Conservation (phyloP, 2,797 vertebrate genomes). For the Pachyuromys duprasi region DNA sequence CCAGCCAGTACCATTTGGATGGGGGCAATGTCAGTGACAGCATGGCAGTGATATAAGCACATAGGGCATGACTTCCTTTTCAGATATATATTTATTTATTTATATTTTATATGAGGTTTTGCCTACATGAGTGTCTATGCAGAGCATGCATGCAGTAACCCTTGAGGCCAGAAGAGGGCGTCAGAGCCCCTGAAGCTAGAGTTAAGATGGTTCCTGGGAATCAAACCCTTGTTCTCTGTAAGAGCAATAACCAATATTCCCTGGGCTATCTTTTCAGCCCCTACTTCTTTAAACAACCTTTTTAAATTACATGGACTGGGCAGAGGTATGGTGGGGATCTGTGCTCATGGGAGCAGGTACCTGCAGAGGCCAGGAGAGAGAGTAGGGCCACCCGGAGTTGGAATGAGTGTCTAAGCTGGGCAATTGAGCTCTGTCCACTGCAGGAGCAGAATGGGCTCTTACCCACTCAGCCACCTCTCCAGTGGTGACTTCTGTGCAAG, state of each 20-base stretch:
- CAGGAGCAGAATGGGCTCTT: not conserved
- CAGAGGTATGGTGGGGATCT: too few species aligned
- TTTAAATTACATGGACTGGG: not conserved
- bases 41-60: not conserved
- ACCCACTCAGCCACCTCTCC: not conserved
- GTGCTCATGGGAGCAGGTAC: not conserved
- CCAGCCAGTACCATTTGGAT: not conserved
- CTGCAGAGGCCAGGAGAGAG: not conserved
- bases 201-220: not conserved
- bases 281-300: not conserved
- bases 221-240: not conserved
- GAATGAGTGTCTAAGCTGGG: not conserved
- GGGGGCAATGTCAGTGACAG: too few species aligned
- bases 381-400: not conserved
- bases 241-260: not conserved
- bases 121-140: not conserved
- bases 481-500: not conserved
- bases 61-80: accelerated
- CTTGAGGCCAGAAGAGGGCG: not conserved
- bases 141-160: not conserved
- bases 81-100: not conserved
- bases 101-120: not conserved
- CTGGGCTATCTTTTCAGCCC: not conserved
- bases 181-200: not conserved
- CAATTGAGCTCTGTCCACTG: not conserved